Evolutionary conservation across 1,140 invertebrate species (phyloP), one percentile per base, ranked within the genome.

Genomic region (Pararge aegeria): DNA sequence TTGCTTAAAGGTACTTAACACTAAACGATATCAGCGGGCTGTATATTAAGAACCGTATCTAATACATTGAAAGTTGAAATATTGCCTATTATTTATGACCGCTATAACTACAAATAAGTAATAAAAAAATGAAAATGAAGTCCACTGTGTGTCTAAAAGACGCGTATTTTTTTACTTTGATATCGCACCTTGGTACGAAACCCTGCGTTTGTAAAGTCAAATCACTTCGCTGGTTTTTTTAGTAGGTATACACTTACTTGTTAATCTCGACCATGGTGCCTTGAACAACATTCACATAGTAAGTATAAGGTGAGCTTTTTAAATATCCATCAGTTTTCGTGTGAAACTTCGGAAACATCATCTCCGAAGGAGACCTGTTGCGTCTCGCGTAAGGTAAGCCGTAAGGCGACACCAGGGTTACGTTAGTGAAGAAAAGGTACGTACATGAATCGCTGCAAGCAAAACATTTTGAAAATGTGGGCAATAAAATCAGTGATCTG

Each of bases 341-440:
- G n/a, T 90, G 87, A 50, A 80, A 78, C 52, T 87, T 87, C 0
- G 90, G 83, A 30, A 91, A 83, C 82, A 93, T 91, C 16, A 69
- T 73, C 40, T 90, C 78, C 0, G 89, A 73, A 0, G 77, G 37
- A 9, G 46, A 27, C 49, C 76, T 81, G 1, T 55, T 74, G 61
- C 70, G 71, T 6, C 80, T 73, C 7, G 90, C 87, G 46, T 90
- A 94, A 0, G 93, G 93, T 19, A 94, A 60, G 4, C 94, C 94
- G 64, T 93, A 87, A 0, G 91, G 89, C 0, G 94, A 94, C 18
- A 96, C 88, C n/a, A 95, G 48, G 0, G 91, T 93, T 1, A 94
- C 70, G 57, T 92, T 93, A 7, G 90, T 91, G 64, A 92, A 94
- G 12, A 78, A 82, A 3, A 90, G 46, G 50, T 88, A 90, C 2